Evolutionary conservation across 2,797 vertebrate species (phyloP), one percentile per base, ranked within the genome.

Genomic region (Enteromius fasciolatus): DNA sequence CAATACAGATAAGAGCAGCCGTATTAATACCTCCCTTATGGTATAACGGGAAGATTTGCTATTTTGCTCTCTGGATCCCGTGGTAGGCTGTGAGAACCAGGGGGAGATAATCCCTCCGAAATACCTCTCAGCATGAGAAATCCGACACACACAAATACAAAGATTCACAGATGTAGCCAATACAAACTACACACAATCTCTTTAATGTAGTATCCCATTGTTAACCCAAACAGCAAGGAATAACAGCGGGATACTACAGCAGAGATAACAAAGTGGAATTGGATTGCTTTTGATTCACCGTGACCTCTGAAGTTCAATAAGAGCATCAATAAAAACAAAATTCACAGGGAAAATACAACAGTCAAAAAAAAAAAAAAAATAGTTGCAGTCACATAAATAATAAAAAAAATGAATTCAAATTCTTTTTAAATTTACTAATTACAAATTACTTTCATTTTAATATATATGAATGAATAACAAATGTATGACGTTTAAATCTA

Each of bases 11-110:
- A 87, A 79, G 69, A 84, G 69, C 61, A 68, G 82, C 52, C 67
- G 2, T 23, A 66, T 74, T 84, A 74, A 81, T 76, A 36, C 36
- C 46, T 83, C 76, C 82, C 57, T 61, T 41, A 33, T 20, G 64
- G 28, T 36, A 78, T 83, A 87, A 88, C 82, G 78, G 80, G 79
- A 78, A 86, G 73, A 82, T 79, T 78, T 44, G 25, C 81, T 85
- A 79, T 84, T 76, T 86, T 80, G 64, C 69, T 80, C 23, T 44
- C 59, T 48, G 77, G 73, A 79, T 67, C 72, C 69, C 73, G 78
- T 36, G 59, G 68, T 57, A 76, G 72, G 54, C 66, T 84, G 75
- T 75, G 33, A 74, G 75, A 77, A 41, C 54, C 54, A 68, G 17
- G 15, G 33, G 66, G 44, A 70, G 75, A 69, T 78, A 80, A 82